Percentiles rank a stretch among this genome's conserved stretches.
phyloP scores from a whole-genome alignment of 2,113 vertebrate species.

The Alethe castanea region DNA sequence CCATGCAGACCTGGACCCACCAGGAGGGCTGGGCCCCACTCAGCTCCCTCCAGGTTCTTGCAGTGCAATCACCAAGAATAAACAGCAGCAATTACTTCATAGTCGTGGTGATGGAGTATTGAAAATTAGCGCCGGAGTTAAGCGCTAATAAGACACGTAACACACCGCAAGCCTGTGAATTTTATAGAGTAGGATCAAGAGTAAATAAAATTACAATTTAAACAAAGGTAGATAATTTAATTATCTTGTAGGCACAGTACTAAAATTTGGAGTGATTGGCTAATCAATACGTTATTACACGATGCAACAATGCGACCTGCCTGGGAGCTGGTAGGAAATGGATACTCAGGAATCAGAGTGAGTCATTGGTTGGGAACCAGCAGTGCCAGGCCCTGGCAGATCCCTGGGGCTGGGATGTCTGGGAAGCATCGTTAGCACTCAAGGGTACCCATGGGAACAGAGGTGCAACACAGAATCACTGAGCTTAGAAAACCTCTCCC shows the following conservation, averaged over 20 bases:
- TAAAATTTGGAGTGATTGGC: conserved; percentile 73
- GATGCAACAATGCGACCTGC: neutral
- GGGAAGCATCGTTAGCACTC: neutral
- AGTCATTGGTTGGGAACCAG: neutral
- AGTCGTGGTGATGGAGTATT: conserved; percentile 2
- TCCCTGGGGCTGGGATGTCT: neutral
- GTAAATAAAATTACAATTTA: conserved; percentile 75
- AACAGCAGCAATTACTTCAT: conserved; percentile 16
- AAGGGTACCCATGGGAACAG: neutral
- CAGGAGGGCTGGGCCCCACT: neutral
- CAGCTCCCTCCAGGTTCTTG: accelerated
- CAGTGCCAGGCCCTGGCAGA: neutral
- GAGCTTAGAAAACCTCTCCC: neutral
- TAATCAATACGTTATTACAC: conserved; percentile 13
- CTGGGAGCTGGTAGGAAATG: neutral
- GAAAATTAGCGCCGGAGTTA: conserved; percentile 11
- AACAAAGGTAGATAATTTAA: conserved; percentile 73
- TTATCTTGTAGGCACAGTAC: conserved; percentile 62
- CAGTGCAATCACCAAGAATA: neutral
- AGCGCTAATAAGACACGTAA: neutral
- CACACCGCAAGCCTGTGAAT: neutral
- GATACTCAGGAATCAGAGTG: neutral
- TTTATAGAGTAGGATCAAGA: conserved; percentile 44
- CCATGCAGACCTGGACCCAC: neutral
- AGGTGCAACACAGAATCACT: neutral